These are phyloP conservation scores for Lithophane leautieri DNA, from an alignment of 2,888 invertebrate genomes.

Conservation along the genomic window DNA sequence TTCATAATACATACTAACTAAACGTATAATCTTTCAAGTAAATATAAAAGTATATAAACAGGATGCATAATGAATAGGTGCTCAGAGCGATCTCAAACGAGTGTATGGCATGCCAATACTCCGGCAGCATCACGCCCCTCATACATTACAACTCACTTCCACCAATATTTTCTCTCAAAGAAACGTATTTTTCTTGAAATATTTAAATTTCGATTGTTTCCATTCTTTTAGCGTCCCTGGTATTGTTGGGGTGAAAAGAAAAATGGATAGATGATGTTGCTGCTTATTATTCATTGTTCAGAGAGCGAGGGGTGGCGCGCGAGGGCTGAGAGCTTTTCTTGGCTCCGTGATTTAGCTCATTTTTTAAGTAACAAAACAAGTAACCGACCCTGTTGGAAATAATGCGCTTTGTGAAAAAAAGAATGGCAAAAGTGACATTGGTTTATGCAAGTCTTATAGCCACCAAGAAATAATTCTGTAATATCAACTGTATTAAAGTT, in stretches of 20 bases:
- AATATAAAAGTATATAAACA: constrained; percentile 49
- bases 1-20: constrained; percentile 31
- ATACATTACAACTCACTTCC: constrained; percentile 65
- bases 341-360: constrained; percentile 86
- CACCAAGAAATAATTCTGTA: constrained; percentile 40
- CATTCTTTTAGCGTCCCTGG: constrained; percentile 81
- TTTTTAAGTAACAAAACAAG: constrained; percentile 88
- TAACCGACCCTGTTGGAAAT: constrained; percentile 75
- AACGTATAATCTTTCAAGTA: constrained; percentile 48
- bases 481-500: constrained; percentile 49
- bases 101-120: constrained; percentile 38
- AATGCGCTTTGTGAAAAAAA: constrained; percentile 72
- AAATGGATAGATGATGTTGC: constrained; percentile 88
- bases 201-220: constrained; percentile 88
- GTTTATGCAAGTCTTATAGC: constrained; percentile 71
- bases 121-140: constrained; percentile 24
- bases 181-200: constrained; percentile 81
- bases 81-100: constrained; percentile 52
- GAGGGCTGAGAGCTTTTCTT: constrained; percentile 78
- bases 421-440: constrained; percentile 70
- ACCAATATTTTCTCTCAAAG: constrained; percentile 73
- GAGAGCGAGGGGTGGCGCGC: constrained; percentile 64
- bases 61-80: constrained; percentile 40
- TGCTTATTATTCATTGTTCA: constrained; percentile 89
- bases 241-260: constrained; percentile 85